A percentile compares a stretch with the other conserved stretches of the same genome.
Conservation (phyloP, 1,140 invertebrate species). For the Dinoponera quadriceps region DNA sequence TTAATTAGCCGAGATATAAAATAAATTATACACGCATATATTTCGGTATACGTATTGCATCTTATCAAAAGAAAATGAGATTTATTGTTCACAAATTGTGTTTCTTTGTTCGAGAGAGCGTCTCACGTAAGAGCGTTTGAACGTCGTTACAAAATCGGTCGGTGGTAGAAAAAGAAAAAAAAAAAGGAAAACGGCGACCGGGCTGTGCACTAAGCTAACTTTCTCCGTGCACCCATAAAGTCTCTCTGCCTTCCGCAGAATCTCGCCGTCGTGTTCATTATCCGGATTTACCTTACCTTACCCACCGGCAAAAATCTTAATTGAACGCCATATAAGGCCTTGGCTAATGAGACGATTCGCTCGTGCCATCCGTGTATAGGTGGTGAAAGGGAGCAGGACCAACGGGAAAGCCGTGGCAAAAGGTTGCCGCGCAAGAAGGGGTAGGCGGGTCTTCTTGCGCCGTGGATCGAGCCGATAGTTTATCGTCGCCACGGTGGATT, state of each 20-base stretch:
- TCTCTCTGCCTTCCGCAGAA: slow-evolving; percentile 25
- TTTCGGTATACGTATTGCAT: no score
- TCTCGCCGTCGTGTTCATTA: slow-evolving; percentile 59
- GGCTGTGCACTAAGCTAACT: slow-evolving; percentile 23
- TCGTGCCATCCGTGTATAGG: slow-evolving; percentile 66
- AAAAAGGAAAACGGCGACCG: background rate
- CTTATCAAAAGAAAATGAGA: no score
- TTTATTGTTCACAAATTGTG: no score
- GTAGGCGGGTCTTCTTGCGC: slow-evolving; percentile 35
- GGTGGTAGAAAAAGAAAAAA: background rate
- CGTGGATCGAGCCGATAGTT: slow-evolving; percentile 54
- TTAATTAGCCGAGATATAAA: no score
- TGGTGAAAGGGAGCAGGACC: slow-evolving; percentile 69
- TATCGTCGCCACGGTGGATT: slow-evolving; percentile 45
- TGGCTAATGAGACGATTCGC: slow-evolving; percentile 72
- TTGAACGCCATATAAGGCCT: slow-evolving; percentile 70
- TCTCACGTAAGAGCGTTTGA: background rate
- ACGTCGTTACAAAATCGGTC: background rate
- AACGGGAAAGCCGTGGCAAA: slow-evolving; percentile 63
- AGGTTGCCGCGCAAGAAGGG: slow-evolving; percentile 58
- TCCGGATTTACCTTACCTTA: slow-evolving; percentile 62
- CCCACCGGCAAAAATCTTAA: slow-evolving; percentile 70
- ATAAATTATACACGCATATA: no score
- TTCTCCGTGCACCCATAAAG: slow-evolving; percentile 25
- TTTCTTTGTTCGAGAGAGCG: no score